Percentiles rank a stretch among this genome's conserved stretches.
These are phyloP conservation scores for Arrhamphus sclerolepis DNA, from an alignment of 2,797 vertebrate species.

Conservation along the genomic window DNA sequence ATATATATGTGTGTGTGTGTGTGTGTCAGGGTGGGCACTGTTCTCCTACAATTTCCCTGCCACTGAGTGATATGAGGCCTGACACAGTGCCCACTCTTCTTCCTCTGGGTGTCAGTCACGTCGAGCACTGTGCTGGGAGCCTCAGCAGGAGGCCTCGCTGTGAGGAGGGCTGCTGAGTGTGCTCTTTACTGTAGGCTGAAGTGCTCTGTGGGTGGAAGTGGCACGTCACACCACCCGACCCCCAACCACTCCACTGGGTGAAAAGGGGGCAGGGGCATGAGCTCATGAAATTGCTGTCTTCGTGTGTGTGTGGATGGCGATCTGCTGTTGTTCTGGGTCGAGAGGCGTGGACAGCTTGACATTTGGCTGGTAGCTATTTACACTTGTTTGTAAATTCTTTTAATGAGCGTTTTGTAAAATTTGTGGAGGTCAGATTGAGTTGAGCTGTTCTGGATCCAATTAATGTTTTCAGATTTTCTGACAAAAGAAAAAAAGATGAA, in stretches of 20 bases:
- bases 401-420: constrained; percentile 10
- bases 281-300: constrained; percentile 32
- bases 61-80: constrained; percentile 71
- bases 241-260: constrained; percentile 12
- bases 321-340: constrained; percentile 17
- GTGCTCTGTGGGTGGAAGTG: constrained; percentile 44
- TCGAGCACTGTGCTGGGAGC: constrained; percentile 26
- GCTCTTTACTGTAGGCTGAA: constrained; percentile 55
- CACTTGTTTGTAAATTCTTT: neutral
- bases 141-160: constrained; percentile 55
- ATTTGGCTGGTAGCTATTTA: constrained; percentile 14
- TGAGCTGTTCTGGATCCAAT: neutral
- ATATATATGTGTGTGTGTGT: constrained; percentile 15
- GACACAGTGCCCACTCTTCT: constrained; percentile 70
- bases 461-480: no score
- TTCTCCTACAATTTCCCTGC: constrained; percentile 44
- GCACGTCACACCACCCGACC: constrained; percentile 18
- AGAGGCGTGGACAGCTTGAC: constrained; percentile 12
- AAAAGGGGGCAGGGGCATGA: constrained; percentile 18
- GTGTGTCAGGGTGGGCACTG: constrained; percentile 24
- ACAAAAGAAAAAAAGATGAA: no score
- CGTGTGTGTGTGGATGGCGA: neutral
- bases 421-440: constrained; percentile 1
- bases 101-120: constrained; percentile 74
- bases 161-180: constrained; percentile 56